Conservation (phyloP, 2,113 vertebrate species). For the Dryoscopus gambensis region DNA sequence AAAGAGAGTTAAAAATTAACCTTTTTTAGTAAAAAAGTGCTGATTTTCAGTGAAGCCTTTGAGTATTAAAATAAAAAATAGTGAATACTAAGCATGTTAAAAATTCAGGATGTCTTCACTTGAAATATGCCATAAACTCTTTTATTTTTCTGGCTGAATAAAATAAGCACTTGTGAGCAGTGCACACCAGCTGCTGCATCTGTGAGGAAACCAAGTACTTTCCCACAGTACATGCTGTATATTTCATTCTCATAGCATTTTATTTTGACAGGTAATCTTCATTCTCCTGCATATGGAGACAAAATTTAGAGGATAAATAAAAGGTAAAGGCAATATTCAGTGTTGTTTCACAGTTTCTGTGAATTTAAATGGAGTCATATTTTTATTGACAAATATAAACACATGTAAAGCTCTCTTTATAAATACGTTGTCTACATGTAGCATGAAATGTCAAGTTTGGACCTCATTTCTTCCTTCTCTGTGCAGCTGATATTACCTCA, state of each 20-base stretch:
- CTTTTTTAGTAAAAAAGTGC: slow-evolving; percentile 4
- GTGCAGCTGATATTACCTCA: not conserved
- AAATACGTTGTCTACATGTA: not conserved
- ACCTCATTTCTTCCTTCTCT: not conserved
- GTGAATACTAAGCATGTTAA: slow-evolving; percentile 40
- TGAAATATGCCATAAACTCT: slow-evolving; percentile 53
- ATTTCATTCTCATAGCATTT: slow-evolving; percentile 69
- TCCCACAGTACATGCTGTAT: slow-evolving; percentile 69
- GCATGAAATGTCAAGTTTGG: not conserved
- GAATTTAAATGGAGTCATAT: slow-evolving; percentile 41
- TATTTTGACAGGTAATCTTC: slow-evolving; percentile 72
- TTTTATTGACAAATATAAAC: not conserved
- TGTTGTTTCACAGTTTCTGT: not conserved
- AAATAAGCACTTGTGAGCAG: slow-evolving; percentile 68
- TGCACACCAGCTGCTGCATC: slow-evolving; percentile 68
- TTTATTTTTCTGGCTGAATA: slow-evolving; percentile 63
- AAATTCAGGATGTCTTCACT: slow-evolving; percentile 60
- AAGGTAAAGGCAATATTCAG: slow-evolving; percentile 24
- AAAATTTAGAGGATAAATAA: slow-evolving; percentile 53
- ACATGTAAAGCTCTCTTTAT: not conserved
- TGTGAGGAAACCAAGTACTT: slow-evolving; percentile 63
- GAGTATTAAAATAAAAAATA: slow-evolving; percentile 55
- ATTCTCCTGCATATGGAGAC: slow-evolving; percentile 50
- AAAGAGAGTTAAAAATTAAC: slow-evolving; percentile 31
- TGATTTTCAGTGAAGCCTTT: not conserved